Percentiles rank a stretch among this genome's conserved stretches.
phyloP scores from a whole-genome alignment of 53 echinoderm and acorn worm species.

The Arbacia lixula region DNA sequence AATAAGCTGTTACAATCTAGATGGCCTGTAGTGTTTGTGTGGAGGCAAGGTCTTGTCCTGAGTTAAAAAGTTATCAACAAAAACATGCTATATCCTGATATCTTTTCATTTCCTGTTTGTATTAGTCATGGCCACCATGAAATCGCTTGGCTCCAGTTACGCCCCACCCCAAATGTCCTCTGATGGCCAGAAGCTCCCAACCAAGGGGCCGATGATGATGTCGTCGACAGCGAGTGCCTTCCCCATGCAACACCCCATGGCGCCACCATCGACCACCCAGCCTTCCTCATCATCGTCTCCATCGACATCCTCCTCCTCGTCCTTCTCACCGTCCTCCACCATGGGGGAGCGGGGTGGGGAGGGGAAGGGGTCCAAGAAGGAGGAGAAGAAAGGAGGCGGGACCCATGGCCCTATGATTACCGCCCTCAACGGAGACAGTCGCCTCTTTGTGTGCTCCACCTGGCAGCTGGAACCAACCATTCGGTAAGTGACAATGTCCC shows the following conservation, averaged over 20 bases:
- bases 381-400: slow-evolving; percentile 8
- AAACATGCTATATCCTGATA: no score
- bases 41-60: no score
- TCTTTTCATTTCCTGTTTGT: neutral
- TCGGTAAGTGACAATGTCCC: slow-evolving; percentile 52
- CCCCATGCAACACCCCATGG: no score
- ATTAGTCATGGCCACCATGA: slow-evolving; percentile 35
- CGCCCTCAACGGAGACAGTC: slow-evolving; percentile 67
- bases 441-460: slow-evolving; percentile 86
- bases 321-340: neutral
- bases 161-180: neutral
- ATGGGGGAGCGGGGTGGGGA: neutral
- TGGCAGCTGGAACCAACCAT: slow-evolving; percentile 98
- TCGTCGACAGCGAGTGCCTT: neutral
- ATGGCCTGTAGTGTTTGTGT: no score
- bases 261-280: slow-evolving; percentile 1
- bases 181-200: neutral
- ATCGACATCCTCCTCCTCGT: neutral
- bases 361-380: slow-evolving; percentile 17
- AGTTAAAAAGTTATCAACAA: no score
- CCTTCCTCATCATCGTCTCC: slow-evolving; percentile 17
- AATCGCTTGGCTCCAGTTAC: neutral
- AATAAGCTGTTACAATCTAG: no score
- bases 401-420: neutral
- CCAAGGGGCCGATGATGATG: neutral